Base-by-base conservation (phyloP, 2,888 invertebrate genomes). In the Scrobipalpa costella region DNA sequence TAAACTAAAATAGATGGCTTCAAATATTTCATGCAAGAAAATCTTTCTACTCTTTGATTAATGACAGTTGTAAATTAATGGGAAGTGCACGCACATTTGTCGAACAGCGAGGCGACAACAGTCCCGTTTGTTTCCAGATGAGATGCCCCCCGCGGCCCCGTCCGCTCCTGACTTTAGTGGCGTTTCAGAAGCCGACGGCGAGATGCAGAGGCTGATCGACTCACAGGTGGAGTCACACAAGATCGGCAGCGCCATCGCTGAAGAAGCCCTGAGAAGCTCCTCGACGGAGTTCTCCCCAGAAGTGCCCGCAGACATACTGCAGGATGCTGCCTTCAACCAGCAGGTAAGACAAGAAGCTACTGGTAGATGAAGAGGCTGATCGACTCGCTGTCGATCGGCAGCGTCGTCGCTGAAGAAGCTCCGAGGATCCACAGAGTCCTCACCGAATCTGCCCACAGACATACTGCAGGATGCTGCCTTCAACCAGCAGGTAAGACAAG, bases 211-310 rank as follows among this genome's bases (percentile, higher is more conserved):
- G 68, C 86, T 95, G 70, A 95, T 96, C 71, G 95, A 94, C 72
- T 95, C 94, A 65, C 95, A 95, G 73, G 93, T 96, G 63, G 96
- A 96, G 84, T 96, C 96, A 52, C 96, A 96, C 78, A 96, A 96
- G 90, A 96, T 97, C 69, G 97, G 97, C 8, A 92, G 95, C 63
- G 95, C 96, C 81, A 96, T 97, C 75, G 97, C 96, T 0, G 96
- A 96, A 71, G 95, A 96, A 81, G 95, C 94, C 58, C 78, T 95
- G 71, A 72, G 81, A 1, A 71, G 83, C 2, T 70, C 83, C 7
- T 76, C 87, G 0, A 21, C 77, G 0, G 83, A 77, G 36, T 76
- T 78, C 67, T 76, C 85, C 6, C 78, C 84, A 0, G 87, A 86
- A 2, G 68, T 85, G 62, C 78, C 84, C 0, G 65, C 75, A 0